A percentile compares a stretch with the other conserved stretches of the same genome.
phyloP scores from a whole-genome alignment of 2,797 vertebrate genomes.

The Muscicapa striata region DNA sequence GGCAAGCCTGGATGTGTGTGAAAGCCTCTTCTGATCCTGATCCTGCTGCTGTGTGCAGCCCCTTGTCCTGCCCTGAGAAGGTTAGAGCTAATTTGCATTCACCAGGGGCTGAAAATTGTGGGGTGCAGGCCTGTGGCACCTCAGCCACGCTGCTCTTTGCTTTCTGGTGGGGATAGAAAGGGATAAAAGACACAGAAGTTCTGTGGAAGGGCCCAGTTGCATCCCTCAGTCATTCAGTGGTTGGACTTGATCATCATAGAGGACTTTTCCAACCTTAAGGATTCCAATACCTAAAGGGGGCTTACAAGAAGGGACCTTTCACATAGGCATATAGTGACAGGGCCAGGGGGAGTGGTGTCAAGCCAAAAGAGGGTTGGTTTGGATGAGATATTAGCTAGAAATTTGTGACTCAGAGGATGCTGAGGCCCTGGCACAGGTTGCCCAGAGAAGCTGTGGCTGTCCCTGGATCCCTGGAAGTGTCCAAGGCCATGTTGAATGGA shows the following conservation, averaged over 20 bases:
- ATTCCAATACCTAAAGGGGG: neutral
- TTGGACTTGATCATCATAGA: neutral
- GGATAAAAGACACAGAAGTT: neutral
- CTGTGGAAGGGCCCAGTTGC: neutral
- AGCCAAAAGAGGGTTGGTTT: neutral
- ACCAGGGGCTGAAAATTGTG: neutral
- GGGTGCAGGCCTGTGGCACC: neutral
- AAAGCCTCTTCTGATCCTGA: neutral
- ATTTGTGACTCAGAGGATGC: neutral
- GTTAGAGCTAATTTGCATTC: neutral
- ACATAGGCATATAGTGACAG: neutral
- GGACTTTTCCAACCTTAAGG: neutral
- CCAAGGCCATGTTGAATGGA: neutral
- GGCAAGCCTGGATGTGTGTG: neutral
- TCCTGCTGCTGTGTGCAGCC: neutral
- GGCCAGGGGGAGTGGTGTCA: neutral
- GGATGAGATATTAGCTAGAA: neutral
- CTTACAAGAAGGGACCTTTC: neutral
- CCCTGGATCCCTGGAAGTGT: neutral
- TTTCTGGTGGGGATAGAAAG: neutral
- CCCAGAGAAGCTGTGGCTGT: neutral
- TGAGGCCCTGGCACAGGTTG: neutral
- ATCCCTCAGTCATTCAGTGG: neutral
- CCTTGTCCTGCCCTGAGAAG: neutral
- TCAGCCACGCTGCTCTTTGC: neutral